Evolutionary conservation across 2,797 vertebrate genomes (phyloP), one percentile per base, ranked within the genome.

Genomic region (Bryconaethiops microstoma): DNA sequence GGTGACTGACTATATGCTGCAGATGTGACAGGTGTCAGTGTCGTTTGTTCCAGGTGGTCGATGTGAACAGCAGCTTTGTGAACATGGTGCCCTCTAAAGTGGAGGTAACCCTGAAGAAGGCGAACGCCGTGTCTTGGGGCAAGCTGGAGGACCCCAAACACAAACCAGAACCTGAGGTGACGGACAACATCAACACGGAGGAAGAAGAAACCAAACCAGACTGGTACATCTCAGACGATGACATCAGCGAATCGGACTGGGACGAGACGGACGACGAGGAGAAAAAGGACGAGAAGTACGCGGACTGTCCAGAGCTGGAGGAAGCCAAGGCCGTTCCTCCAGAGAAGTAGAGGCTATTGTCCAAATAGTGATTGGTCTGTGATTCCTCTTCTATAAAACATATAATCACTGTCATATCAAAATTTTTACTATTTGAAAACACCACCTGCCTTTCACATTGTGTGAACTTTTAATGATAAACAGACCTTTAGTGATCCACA

Each of bases 11-110:
- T 63, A 25, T 57, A 21, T 8, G 19, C n/a, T 57, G 55, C 10
- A 16, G 4, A 4, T 63, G 21, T 71, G 57, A 40, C 45, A 48
- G 45, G 13, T 16, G 48, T 12, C 13, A 52, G 48, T 52, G 2
- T 76, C 67, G 52, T 16, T 42, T 23, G n/a, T 75, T 2, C 23
- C 60, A 99, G 98, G 96, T 97, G 84, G 91, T 96, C 0, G 71
- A 94, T 0, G 83, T 94, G n/a, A 91, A 93, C 39, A 91, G 90
- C 72, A 96, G 96, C 90, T 92, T 89, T 1, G 95, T 97, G 80
- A 96, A 83, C 90, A 93, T 98, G 94, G 91, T 96, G 63, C 95
- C 96, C 0, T 93, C 96, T 86, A 99, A 99, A 90, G 95, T 97
- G 86, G 98, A 99, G 91, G 92, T 99, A 78, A 89, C 74, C 0